Evolutionary conservation across 1,140 invertebrate genomes (phyloP), one percentile per base, ranked within the genome.

Genomic region (Lethocerus indicus): DNA sequence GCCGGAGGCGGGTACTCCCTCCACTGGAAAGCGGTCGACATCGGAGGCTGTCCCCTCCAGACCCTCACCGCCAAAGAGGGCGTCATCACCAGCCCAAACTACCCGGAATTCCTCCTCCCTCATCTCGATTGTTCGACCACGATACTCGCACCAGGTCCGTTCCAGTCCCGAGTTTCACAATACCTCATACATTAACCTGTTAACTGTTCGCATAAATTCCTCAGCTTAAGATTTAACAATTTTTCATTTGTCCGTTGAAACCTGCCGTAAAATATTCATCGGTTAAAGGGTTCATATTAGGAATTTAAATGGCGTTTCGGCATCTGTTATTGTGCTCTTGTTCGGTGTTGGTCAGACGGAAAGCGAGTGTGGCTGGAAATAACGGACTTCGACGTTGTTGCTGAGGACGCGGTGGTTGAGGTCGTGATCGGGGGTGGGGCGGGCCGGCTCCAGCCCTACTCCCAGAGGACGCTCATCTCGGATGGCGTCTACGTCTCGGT

Each of bases 321-420:
- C n/a, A n/a, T n/a, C n/a, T n/a, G n/a, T n/a, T n/a, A n/a, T n/a
- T n/a, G n/a, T 23, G 78, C 78, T 16, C 74, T 78, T n/a, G 59
- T 67, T 67, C 54, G 54, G 54, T 43, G n/a, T 51, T 28, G 49
- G 27, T 25, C 53, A 66, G 61, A 64, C 59, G 73, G 73, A 14
- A 72, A 71, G 59, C 63, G 73, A 40, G 69, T 83, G 1, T 79
- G 76, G 69, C 60, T 83, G 2, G 75, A 79, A 59, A 74, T 83
- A 45, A 66, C 64, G 47, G 66, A 71, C 45, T 75, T 70, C 56
- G 70, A 75, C 48, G 69, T 71, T 51, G 67, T 39, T 13, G 47
- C 24, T 1, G 71, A 72, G n/a, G 67, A 65, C 2, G 61, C 64
- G 23, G 60, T 78, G 2, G 50, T 41, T 29, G 69, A 76, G 47